Percentiles rank a stretch among this genome's conserved stretches.
Conservation (phyloP, 2,888 invertebrate genomes). For the Coleophora flavipennella region DNA sequence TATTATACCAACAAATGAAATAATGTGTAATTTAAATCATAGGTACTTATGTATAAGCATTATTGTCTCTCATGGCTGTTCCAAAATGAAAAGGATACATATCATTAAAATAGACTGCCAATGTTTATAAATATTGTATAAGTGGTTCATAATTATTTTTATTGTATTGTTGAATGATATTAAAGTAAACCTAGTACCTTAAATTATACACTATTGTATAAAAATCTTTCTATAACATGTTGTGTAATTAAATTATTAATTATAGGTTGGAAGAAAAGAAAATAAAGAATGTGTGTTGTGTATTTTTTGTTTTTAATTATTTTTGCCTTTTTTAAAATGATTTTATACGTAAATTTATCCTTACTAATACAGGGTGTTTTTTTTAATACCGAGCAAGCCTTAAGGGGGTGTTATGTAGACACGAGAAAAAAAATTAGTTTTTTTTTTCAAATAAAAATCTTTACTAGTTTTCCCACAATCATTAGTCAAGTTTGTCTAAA, state of each 20-base stretch:
- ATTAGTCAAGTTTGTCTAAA: no score
- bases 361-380: no score
- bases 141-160: slow-evolving; percentile 65
- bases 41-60: not conserved
- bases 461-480: no score
- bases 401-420: no score
- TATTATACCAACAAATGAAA: not conserved
- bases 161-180: slow-evolving; percentile 66
- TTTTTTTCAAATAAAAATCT: no score
- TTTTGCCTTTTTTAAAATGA: no score
- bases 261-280: slow-evolving; percentile 43
- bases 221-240: slow-evolving; percentile 73
- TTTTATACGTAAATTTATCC: no score
- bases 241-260: slow-evolving; percentile 64
- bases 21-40: not conserved
- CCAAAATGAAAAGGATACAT: slow-evolving; percentile 70
- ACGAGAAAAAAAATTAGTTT: no score
- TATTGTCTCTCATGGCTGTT: slow-evolving; percentile 47
- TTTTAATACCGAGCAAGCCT: no score
- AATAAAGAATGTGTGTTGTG: slow-evolving; percentile 68
- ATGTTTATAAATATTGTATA: slow-evolving; percentile 31
- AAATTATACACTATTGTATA: slow-evolving; percentile 72
- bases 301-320: not conserved
- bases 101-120: slow-evolving; percentile 72
- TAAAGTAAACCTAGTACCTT: slow-evolving; percentile 34